Conservation (phyloP, 2,797 vertebrate species). For the Oryzias sinensis region DNA sequence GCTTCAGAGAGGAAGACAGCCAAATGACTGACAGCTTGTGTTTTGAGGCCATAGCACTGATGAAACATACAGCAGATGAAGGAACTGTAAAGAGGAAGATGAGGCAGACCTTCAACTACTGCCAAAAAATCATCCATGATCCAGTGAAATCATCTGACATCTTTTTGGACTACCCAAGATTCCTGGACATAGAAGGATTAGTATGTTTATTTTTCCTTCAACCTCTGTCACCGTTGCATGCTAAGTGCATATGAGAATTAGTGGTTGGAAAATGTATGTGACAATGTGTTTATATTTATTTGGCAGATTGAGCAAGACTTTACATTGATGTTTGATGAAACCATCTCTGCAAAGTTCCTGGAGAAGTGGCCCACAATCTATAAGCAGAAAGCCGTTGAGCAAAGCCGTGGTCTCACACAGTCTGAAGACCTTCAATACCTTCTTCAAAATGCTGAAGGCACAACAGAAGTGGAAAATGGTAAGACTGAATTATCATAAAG, state of each 20-base stretch:
- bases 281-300: neutral
- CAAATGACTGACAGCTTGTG: constrained; percentile 1
- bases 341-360: constrained; percentile 15
- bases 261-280: neutral
- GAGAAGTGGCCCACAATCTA: constrained; percentile 32
- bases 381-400: constrained; percentile 24
- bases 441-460: neutral
- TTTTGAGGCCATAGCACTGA: constrained; percentile 13
- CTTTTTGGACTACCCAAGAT: constrained; percentile 25
- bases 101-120: constrained; percentile 14
- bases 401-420: constrained; percentile 10
- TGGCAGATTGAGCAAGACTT: constrained; percentile 1
- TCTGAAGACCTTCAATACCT: neutral
- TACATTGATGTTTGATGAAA: constrained; percentile 1
- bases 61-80: constrained; percentile 10
- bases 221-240: neutral
- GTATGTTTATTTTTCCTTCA: constrained; percentile 6
- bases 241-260: neutral
- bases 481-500: neutral
- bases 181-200: constrained; percentile 23
- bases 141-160: constrained; percentile 29
- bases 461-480: constrained; percentile 8
- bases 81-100: constrained; percentile 1
- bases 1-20: neutral
- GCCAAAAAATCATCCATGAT: constrained; percentile 14